Evolutionary conservation across 2,888 invertebrate genomes (phyloP), one percentile per base, ranked within the genome.

Genomic region (Encarsia formosa): DNA sequence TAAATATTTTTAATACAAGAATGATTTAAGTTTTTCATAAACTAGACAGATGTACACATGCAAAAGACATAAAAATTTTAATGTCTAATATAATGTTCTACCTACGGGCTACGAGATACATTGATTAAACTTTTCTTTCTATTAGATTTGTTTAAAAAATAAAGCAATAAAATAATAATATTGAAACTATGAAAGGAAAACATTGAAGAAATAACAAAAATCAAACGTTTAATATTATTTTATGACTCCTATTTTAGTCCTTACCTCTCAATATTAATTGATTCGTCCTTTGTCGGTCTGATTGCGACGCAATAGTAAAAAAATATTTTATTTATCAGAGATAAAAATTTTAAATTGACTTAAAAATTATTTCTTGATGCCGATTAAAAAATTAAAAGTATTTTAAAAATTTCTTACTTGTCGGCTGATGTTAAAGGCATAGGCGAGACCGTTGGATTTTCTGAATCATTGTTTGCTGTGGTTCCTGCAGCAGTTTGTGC

Each of bases 401-500:
- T 26, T 26, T 52, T 56, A 49, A 55, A 26, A 49, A 37, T 45
- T 54, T 22, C 66, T 46, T 69, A 78, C 79, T 78, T 81, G 62
- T 85, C 84, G 32, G 84, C 71, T 29, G 81, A 80, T 1, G 81
- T 81, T 15, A 83, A 72, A 32, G 80, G 81, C 26, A 77, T 70
- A 18, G 72, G 72, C 20, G 70, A 70, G 13, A 68, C 65, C 15
- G 69, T 59, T 34, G 70, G 66, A 57, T 66, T 75, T 50, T 78
- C 78, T 32, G 69, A 63, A 35, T 78, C 77, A 44, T 65, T 71
- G 32, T 69, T 72, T 8, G 70, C 62, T 2, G 69, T 54, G 15
- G 63, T 60, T 13, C 69, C 66, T 3, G 67, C 61, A 3, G 70
- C 63, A 1, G 73, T 63, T 18, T 69, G 67, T 9, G 71, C 71